A percentile compares a stretch with the other conserved stretches of the same genome.
phyloP scores from a whole-genome alignment of 37 sponge, comb jelly and placozoan species.

The Ianthella basta region DNA sequence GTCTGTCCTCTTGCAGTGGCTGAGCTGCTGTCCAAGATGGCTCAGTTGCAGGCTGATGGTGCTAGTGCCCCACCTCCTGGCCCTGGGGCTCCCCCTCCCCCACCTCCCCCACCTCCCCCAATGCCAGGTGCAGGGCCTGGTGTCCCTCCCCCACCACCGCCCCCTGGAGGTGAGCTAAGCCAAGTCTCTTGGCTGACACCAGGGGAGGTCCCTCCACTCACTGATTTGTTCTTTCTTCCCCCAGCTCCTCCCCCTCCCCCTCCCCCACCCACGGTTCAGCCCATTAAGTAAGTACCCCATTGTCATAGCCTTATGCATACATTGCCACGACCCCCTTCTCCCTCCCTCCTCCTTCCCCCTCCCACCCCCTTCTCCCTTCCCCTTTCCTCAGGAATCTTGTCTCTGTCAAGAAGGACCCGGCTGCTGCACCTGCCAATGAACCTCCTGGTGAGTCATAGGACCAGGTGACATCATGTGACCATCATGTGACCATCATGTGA shows the following conservation, averaged over 20 bases:
- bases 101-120: constrained; percentile 61
- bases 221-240: neutral
- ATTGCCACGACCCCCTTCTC: constrained; percentile 12
- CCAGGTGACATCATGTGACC: neutral
- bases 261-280: constrained; percentile 45
- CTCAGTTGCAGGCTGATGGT: constrained; percentile 30
- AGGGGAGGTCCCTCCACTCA: too few species aligned
- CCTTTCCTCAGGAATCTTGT: constrained; percentile 20
- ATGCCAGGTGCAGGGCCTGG: neutral
- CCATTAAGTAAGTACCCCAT: neutral
- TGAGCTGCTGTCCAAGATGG: constrained; percentile 53
- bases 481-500: neutral
- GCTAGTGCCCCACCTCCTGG: constrained; percentile 8
- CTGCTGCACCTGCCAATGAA: neutral
- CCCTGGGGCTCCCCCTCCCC: constrained; percentile 17
- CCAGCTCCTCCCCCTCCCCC: constrained; percentile 70
- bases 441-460: neutral
- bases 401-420: constrained; percentile 1
- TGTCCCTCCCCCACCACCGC: constrained; percentile 51
- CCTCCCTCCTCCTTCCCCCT: neutral
- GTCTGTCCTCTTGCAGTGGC: constrained; percentile 43
- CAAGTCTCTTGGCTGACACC: neutral
- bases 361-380: neutral
- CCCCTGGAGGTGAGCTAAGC: constrained; percentile 28
- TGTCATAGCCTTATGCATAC: neutral